phyloP scores from a whole-genome alignment of 2,797 vertebrate species.

The Lophius americanus region DNA sequence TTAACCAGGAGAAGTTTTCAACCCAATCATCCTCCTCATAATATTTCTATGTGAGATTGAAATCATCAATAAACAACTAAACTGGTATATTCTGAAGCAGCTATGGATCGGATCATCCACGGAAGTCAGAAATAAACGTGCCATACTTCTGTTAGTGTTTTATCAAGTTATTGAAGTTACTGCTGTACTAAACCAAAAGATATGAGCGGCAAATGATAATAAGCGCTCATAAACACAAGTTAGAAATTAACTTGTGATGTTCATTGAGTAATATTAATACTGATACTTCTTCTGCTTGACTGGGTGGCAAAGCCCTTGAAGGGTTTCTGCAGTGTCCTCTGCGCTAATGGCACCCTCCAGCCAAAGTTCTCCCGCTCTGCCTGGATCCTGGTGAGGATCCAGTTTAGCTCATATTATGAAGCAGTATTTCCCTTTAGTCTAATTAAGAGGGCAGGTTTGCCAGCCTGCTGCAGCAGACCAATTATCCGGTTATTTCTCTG shows the following conservation, averaged over 20 bases:
- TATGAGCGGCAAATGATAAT: not conserved
- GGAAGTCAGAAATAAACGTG: too few relatives aligned
- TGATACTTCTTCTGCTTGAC: constrained; percentile 20
- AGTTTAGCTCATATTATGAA: constrained; percentile 40
- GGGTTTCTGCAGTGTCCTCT: constrained; percentile 16
- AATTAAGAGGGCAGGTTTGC: not conserved
- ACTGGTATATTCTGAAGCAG: too few relatives aligned
- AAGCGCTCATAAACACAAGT: not conserved
- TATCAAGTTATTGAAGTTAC: not conserved
- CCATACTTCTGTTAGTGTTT: too few relatives aligned
- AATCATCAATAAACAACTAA: constrained; percentile 17
- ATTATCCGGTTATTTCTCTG: not conserved
- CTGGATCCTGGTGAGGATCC: constrained; percentile 27
- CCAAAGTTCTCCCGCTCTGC: constrained; percentile 9
- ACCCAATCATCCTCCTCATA: constrained; percentile 37
- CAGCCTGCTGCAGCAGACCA: constrained; percentile 6
- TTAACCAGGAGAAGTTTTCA: constrained; percentile 32
- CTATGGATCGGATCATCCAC: not conserved
- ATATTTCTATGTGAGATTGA: constrained; percentile 16
- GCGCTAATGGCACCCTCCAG: constrained; percentile 20
- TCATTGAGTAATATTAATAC: constrained; percentile 19
- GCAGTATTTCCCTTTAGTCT: constrained; percentile 35
- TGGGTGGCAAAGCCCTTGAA: not conserved
- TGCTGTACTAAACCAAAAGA: not conserved
- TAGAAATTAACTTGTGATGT: constrained; percentile 10